Base-by-base conservation (phyloP, 2,113 vertebrate genomes). In the Chunga burmeisteri region DNA sequence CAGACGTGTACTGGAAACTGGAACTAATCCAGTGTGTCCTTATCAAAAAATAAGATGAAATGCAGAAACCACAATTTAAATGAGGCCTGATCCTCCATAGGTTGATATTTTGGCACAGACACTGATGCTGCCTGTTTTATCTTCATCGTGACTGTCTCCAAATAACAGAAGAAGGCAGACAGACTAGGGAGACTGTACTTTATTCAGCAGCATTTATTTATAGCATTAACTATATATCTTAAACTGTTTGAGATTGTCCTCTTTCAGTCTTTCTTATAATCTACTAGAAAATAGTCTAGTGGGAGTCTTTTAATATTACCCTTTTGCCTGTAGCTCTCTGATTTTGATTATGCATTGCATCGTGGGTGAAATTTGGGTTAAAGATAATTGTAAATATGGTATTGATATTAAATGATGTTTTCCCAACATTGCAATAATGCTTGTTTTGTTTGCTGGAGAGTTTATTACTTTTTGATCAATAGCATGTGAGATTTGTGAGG, bases 401-500 rank as follows among this genome's bases (percentile, higher is more conserved):
- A 98, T 98, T 98, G 98, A 98, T 98, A 98, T 98, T 99, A 99
- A 98, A 98, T 99, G 96, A 99, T 99, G 98, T 99, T 99, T 98
- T 99, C 98, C 98, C 98, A 98, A 98, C 98, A 98, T 99, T 98
- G 99, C 98, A 99, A 98, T 99, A 99, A 99, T 98, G 98, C 98
- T 99, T 98, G 98, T 99, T 98, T 98, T 98, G 98, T 99, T 98
- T 98, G 98, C 98, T 97, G 97, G 98, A 98, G 98, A 98, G 98
- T 99, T 99, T 99, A 99, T 99, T 98, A 99, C 98, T 98, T 98
- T 98, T 96, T 97, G 98, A 99, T 99, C 99, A 98, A 99, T 99
- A 99, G 95, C 96, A 98, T 98, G 97, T 98, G 98, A 98, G 98
- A 99, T 99, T 99, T 99, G 99, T 99, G 98, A 98, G 98, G 97